A percentile compares a stretch with the other conserved stretches of the same genome.
These are phyloP conservation scores for Heliothis peltigera DNA, from an alignment of 2,888 invertebrate genomes.

Conservation along the genomic window DNA sequence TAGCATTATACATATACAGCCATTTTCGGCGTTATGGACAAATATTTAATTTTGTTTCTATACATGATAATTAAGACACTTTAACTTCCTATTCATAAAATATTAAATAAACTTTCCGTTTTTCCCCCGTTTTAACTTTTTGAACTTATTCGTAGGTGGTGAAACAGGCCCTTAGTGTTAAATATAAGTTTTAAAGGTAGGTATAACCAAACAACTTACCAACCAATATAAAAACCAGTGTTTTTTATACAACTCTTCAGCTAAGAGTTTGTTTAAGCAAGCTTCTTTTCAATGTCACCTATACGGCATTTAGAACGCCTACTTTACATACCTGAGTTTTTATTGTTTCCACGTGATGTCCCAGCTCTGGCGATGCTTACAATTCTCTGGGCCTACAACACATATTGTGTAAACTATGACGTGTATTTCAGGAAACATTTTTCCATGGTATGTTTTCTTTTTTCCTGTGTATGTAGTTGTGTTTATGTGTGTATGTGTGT, in stretches of 20 bases:
- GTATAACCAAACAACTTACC: background rate
- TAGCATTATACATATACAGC: no score
- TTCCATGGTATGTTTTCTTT: conserved; percentile 30
- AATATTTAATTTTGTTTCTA: no score
- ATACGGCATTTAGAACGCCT: conserved; percentile 55
- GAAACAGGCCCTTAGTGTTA: no score
- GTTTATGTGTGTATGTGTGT: background rate
- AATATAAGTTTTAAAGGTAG: background rate
- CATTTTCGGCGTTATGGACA: no score
- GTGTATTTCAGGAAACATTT: conserved; percentile 50
- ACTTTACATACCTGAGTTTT: conserved; percentile 57
- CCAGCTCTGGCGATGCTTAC: conserved; percentile 44
- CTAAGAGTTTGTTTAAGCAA: conserved; percentile 47
- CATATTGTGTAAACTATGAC: conserved; percentile 50
- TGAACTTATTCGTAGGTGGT: no score
- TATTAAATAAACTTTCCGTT: no score
- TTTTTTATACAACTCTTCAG: conserved; percentile 38
- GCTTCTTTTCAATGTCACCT: conserved; percentile 56
- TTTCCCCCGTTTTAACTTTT: no score
- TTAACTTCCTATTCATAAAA: no score
- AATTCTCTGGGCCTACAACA: conserved; percentile 52
- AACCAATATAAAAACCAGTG: background rate
- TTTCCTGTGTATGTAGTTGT: conserved; percentile 8
- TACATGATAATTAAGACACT: no score
- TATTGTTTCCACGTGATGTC: conserved; percentile 59